Percentiles rank a stretch among this genome's conserved stretches.
Conservation (phyloP, 2,797 vertebrate genomes). For the Microctenopoma steveboyesi region DNA sequence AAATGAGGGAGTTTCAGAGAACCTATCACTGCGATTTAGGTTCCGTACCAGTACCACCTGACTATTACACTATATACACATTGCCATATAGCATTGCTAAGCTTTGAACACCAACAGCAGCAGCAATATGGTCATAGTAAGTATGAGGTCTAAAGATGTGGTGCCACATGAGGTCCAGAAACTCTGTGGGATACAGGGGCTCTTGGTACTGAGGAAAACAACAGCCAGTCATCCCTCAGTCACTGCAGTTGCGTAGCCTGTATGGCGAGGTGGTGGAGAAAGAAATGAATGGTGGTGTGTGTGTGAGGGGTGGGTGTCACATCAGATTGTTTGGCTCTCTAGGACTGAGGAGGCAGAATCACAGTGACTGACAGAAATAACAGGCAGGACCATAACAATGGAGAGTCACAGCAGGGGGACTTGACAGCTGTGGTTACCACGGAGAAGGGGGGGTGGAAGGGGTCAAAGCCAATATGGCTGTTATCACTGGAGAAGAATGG, state of each 20-base stretch:
- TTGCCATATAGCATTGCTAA: no score
- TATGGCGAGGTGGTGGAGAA: conserved; percentile 6
- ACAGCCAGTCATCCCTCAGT: conserved; percentile 52
- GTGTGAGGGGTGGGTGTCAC: conserved; percentile 12
- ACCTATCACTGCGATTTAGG: no score
- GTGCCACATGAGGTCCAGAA: conserved; percentile 52
- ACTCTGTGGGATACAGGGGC: conserved; percentile 54
- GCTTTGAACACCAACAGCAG: no score
- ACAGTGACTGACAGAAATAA: conserved; percentile 22
- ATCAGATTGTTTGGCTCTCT: background rate
- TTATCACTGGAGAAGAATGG: conserved; percentile 7
- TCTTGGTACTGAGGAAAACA: conserved; percentile 73
- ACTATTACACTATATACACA: no score
- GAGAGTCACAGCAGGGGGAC: conserved; percentile 34
- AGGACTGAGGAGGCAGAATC: background rate
- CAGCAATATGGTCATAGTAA: conserved; percentile 27
- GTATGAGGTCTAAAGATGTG: conserved; percentile 51
- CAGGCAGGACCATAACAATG: conserved; percentile 23
- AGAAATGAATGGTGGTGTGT: background rate
- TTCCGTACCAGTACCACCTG: no score
- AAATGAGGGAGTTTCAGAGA: no score
- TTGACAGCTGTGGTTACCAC: conserved; percentile 35
- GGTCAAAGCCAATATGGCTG: conserved; percentile 3
- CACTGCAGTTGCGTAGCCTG: conserved; percentile 52
- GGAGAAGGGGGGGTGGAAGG: background rate